Conservation (phyloP, 2,888 invertebrate species). For the Digitonthophagus gazella region DNA sequence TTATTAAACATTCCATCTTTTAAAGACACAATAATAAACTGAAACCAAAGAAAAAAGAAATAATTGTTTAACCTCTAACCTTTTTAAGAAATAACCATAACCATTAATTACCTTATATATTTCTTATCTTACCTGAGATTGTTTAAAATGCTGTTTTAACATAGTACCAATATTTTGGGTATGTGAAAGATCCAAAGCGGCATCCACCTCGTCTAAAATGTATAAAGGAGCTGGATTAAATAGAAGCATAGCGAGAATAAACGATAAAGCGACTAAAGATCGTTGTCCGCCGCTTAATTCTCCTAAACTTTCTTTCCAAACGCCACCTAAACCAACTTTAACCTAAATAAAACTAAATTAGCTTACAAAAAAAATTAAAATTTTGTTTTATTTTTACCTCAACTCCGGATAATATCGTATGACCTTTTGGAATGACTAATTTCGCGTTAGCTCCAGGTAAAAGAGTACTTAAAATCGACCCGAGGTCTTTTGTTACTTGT, state of each 20-base stretch:
- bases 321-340: slow-evolving; percentile 85
- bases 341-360: slow-evolving; percentile 48
- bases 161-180: slow-evolving; percentile 98
- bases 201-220: slow-evolving; percentile 98
- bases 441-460: slow-evolving; percentile 88
- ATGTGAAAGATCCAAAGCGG: slow-evolving; percentile 95
- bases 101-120: background rate
- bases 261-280: slow-evolving; percentile 91
- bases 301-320: slow-evolving; percentile 94
- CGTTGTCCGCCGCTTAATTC: slow-evolving; percentile 97
- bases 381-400: slow-evolving; percentile 58
- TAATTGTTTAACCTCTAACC: too few relatives aligned
- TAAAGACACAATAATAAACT: slow-evolving; percentile 97
- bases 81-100: background rate
- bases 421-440: slow-evolving; percentile 74
- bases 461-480: slow-evolving; percentile 88
- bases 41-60: slow-evolving; percentile 47
- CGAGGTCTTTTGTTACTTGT: slow-evolving; percentile 89
- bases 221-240: slow-evolving; percentile 98
- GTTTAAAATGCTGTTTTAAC: slow-evolving; percentile 85
- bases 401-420: slow-evolving; percentile 77
- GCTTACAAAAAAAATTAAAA: slow-evolving; percentile 6
- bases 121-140: slow-evolving; percentile 66
- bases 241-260: slow-evolving; percentile 92
- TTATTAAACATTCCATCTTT: slow-evolving; percentile 99